A percentile compares a stretch with the other conserved stretches of the same genome.
phyloP scores from a whole-genome alignment of 1,140 invertebrate genomes.

The Macrobrachium rosenbergii region DNA sequence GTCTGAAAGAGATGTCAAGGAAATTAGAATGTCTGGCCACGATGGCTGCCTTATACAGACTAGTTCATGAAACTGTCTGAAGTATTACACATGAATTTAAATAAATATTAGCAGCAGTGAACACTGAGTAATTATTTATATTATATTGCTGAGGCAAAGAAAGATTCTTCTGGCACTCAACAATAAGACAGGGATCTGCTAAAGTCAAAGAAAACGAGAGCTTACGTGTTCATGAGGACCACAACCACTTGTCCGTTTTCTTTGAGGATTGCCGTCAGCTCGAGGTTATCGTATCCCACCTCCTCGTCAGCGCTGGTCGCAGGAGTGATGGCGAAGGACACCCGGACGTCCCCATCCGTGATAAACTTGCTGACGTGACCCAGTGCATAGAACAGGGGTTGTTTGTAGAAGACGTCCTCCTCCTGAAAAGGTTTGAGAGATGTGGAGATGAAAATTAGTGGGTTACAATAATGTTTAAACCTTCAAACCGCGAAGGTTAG shows the following conservation, averaged over 20 bases:
- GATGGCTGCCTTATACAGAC: too few species aligned
- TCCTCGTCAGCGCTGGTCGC: background rate
- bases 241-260: background rate
- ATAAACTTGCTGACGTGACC: constrained; percentile 54
- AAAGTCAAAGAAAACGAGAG: background rate
- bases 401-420: constrained; percentile 44
- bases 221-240: constrained; percentile 30
- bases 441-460: background rate
- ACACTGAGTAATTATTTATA: too few species aligned
- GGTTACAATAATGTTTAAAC: background rate
- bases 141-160: too few species aligned
- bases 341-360: background rate
- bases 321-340: background rate
- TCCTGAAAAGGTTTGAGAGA: background rate
- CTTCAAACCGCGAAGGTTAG: too few species aligned
- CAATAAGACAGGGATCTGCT: too few species aligned
- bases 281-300: background rate
- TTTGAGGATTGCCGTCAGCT: background rate
- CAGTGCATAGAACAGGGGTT: constrained; percentile 53
- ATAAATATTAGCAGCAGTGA: too few species aligned
- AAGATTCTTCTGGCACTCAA: too few species aligned
- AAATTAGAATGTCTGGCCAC: too few species aligned
- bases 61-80: background rate
- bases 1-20: too few species aligned
- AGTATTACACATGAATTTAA: background rate